A percentile compares a stretch with the other conserved stretches of the same genome.
Conservation (phyloP, 2,888 invertebrate genomes). For the Drosophila stalkeri region DNA sequence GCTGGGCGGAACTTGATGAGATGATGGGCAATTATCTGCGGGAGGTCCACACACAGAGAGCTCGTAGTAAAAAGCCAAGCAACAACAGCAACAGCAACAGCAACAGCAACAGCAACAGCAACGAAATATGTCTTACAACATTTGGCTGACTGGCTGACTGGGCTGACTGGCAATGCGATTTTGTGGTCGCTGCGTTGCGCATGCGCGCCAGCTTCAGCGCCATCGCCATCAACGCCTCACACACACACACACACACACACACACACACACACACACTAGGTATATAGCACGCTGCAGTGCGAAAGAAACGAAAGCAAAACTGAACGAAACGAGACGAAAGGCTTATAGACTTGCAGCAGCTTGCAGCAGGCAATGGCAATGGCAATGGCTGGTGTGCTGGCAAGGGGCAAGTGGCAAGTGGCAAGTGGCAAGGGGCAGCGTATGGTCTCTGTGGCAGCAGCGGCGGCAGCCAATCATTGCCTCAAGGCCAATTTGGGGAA, state of each 20-base stretch:
- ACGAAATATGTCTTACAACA: conserved; percentile 74
- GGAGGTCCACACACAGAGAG: conserved; percentile 80
- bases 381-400: not conserved
- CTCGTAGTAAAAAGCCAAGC: conserved; percentile 44
- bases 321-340: conserved; percentile 45
- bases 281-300: conserved; percentile 40
- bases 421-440: conserved; percentile 3
- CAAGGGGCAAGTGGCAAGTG: conserved; percentile 4
- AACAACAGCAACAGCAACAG: conserved; percentile 45
- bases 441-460: conserved; percentile 19
- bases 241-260: conserved; percentile 21
- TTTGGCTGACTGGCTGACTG: conserved; percentile 55
- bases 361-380: conserved; percentile 5
- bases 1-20: conserved; percentile 85
- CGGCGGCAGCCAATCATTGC: conserved; percentile 78
- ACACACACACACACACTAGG: conserved; percentile 3
- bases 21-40: conserved; percentile 85
- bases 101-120: conserved; percentile 37
- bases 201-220: conserved; percentile 81
- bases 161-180: conserved; percentile 63
- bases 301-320: conserved; percentile 28
- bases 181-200: conserved; percentile 67
- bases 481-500: conserved; percentile 78
- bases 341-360: conserved; percentile 6
- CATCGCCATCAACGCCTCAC: conserved; percentile 80